Percentiles rank a stretch among this genome's conserved stretches.
phyloP scores from a whole-genome alignment of 2,888 invertebrate species.

The Chaetoderma sp. region DNA sequence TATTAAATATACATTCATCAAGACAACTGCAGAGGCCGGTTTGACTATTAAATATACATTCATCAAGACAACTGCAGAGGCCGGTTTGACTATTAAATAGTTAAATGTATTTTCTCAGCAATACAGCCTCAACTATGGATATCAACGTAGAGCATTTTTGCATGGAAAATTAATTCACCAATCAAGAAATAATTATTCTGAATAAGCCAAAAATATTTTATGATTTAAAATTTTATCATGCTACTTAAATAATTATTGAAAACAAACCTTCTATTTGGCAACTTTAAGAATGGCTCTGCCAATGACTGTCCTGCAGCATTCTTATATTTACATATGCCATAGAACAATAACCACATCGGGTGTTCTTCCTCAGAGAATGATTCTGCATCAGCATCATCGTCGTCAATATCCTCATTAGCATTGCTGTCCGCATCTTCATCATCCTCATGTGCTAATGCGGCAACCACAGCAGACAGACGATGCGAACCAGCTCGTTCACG shows the following conservation, averaged over 20 bases:
- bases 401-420: conserved; percentile 54
- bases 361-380: conserved; percentile 68
- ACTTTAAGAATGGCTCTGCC: conserved; percentile 91
- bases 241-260: background rate
- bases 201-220: background rate
- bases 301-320: conserved; percentile 78
- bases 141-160: too few species aligned
- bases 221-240: background rate
- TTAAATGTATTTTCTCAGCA: too few species aligned
- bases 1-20: too few species aligned
- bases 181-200: too few species aligned
- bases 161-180: too few species aligned
- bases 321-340: conserved; percentile 76
- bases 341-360: conserved; percentile 85
- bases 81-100: too few species aligned
- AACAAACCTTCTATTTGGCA: conserved; percentile 79
- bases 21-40: too few species aligned
- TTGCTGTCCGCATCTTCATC: conserved; percentile 42
- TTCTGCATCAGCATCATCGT: conserved; percentile 70
- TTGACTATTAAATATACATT: too few species aligned
- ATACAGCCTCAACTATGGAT: too few species aligned
- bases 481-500: conserved; percentile 41
- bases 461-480: conserved; percentile 54
- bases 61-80: too few species aligned
- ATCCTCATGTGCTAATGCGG: conserved; percentile 48